Conservation (phyloP, 2,113 vertebrate species). For the Notarius lentiginosus region DNA sequence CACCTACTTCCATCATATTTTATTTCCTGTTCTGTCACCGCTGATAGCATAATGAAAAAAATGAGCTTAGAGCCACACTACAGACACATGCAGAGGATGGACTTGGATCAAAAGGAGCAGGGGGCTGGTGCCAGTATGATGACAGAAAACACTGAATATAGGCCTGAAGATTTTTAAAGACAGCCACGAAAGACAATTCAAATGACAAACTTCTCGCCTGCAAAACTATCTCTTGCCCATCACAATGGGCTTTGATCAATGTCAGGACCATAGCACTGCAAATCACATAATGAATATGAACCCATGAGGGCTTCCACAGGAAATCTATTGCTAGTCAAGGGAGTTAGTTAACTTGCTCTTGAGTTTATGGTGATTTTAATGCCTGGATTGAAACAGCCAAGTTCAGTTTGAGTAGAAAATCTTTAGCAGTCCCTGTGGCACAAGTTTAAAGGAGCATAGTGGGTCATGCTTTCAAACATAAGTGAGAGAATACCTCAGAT, state of each 20-base stretch:
- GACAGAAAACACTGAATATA: constrained; percentile 65
- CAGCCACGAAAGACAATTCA: constrained; percentile 57
- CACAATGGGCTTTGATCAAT: constrained; percentile 72
- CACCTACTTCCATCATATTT: constrained; percentile 1
- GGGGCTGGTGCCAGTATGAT: constrained; percentile 74
- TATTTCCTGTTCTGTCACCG: constrained; percentile 68
- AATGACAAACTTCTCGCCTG: constrained; percentile 78
- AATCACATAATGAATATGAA: background rate
- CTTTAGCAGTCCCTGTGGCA: constrained; percentile 62
- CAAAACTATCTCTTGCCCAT: constrained; percentile 67
- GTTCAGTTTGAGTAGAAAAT: constrained; percentile 62
- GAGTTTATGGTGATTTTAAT: constrained; percentile 38
- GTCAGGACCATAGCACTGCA: background rate
- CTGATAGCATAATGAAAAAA: constrained; percentile 79
- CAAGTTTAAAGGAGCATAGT: constrained; percentile 64
- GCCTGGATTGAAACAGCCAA: constrained; percentile 50
- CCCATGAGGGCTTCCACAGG: background rate
- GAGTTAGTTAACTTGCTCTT: constrained; percentile 23
- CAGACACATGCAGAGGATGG: constrained; percentile 78
- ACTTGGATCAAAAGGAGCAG: constrained; percentile 76
- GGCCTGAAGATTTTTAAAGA: constrained; percentile 67
- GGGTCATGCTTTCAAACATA: constrained; percentile 68
- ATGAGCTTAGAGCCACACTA: constrained; percentile 75
- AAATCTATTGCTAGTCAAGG: constrained; percentile 3
- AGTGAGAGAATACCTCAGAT: constrained; percentile 71